Conservation (phyloP, 2,797 vertebrate genomes). For the Acanthurus leucopareius region DNA sequence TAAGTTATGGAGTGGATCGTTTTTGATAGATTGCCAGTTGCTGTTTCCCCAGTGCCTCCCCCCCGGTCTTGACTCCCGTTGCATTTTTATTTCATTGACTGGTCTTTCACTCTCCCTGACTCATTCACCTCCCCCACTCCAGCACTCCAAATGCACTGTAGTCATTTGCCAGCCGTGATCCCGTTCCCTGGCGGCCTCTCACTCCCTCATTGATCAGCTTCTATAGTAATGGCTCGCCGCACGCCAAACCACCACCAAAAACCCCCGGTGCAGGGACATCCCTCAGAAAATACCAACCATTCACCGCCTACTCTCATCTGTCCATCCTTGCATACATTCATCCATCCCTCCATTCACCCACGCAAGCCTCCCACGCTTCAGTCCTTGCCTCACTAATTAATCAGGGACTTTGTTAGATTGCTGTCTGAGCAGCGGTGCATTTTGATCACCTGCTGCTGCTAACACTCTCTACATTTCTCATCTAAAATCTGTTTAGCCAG, state of each 20-base stretch:
- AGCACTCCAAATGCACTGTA: slow-evolving; percentile 53
- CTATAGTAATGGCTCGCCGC: slow-evolving; percentile 37
- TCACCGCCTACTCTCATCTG: slow-evolving; percentile 30
- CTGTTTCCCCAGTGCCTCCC: neutral
- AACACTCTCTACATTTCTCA: slow-evolving; percentile 46
- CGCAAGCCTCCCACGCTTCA: slow-evolving; percentile 59
- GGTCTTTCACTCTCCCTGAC: slow-evolving; percentile 52
- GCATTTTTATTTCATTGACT: slow-evolving; percentile 58
- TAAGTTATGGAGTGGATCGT: slow-evolving; percentile 12
- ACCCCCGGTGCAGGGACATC: slow-evolving; percentile 40
- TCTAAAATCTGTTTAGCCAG: slow-evolving; percentile 60
- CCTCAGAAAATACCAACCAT: slow-evolving; percentile 34
- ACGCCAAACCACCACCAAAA: slow-evolving; percentile 20
- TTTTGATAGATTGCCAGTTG: slow-evolving; percentile 39
- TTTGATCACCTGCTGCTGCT: slow-evolving; percentile 66
- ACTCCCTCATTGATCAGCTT: slow-evolving; percentile 69
- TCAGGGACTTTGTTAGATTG: slow-evolving; percentile 58
- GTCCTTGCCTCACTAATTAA: slow-evolving; percentile 70
- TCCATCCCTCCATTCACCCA: slow-evolving; percentile 50
- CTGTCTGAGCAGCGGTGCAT: slow-evolving; percentile 57
- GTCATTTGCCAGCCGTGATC: slow-evolving; percentile 63
- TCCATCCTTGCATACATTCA: slow-evolving; percentile 47
- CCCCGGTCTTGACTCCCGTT: slow-evolving; percentile 6
- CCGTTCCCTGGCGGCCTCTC: slow-evolving; percentile 62
- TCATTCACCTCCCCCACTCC: slow-evolving; percentile 52